A percentile compares a stretch with the other conserved stretches of the same genome.
phyloP scores from a whole-genome alignment of 2,797 vertebrate genomes.

The Gymnocypris eckloni region DNA sequence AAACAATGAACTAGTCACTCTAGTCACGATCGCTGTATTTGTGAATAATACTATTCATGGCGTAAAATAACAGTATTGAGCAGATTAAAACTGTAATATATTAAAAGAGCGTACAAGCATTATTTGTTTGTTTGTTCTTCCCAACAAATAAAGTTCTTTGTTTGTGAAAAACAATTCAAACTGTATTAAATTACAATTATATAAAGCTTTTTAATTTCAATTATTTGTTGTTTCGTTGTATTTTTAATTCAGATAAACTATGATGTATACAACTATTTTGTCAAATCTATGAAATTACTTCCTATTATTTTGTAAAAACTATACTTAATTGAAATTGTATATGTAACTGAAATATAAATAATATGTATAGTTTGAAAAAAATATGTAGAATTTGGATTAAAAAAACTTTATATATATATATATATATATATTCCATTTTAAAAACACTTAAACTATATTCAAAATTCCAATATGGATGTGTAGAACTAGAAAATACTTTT shows the following conservation, averaged over 20 bases:
- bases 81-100: neutral
- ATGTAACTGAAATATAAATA: neutral
- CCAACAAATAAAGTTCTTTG: neutral
- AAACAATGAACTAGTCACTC: slow-evolving; percentile 49
- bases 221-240: neutral
- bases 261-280: neutral
- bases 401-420: no score
- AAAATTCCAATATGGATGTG: neutral
- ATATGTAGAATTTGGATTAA: no score
- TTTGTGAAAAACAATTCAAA: neutral
- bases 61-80: slow-evolving; percentile 18
- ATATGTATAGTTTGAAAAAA: no score
- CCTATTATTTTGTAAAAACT: neutral
- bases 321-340: neutral
- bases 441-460: neutral
- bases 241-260: neutral
- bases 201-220: neutral
- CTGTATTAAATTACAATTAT: neutral
- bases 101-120: neutral
- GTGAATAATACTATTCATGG: slow-evolving; percentile 13
- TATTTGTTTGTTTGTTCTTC: neutral
- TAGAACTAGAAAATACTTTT: neutral
- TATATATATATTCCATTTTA: neutral
- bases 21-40: slow-evolving; percentile 32
- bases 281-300: neutral